Conservation (phyloP, 2,113 vertebrate species). For the Ochotona princeps region DNA sequence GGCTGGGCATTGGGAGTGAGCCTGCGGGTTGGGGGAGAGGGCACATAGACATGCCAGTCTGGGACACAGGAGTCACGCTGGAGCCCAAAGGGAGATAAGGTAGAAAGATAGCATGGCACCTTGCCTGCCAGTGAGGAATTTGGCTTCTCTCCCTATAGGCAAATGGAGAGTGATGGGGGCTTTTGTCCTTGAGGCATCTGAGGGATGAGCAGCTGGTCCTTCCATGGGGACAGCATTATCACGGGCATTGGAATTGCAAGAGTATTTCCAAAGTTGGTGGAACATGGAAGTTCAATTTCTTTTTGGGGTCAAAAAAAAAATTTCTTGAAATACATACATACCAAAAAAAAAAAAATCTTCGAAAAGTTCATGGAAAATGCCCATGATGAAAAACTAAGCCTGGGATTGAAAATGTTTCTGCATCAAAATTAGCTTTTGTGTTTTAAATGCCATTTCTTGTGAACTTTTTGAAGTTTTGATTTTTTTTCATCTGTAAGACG, state of each 20-base stretch:
- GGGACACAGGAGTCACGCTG: slow-evolving; percentile 69
- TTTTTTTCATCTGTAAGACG: not conserved
- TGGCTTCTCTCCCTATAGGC: slow-evolving; percentile 67
- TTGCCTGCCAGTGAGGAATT: slow-evolving; percentile 60
- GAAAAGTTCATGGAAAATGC: too few relatives aligned
- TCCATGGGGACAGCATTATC: not conserved
- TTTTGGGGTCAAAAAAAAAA: too few relatives aligned
- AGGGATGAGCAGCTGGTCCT: slow-evolving; percentile 21
- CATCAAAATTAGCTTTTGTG: too few relatives aligned
- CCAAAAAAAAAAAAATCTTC: too few relatives aligned
- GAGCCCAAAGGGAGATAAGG: slow-evolving; percentile 71
- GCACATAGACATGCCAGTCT: slow-evolving; percentile 65
- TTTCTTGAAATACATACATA: too few relatives aligned
- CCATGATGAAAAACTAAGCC: too few relatives aligned
- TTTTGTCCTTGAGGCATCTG: slow-evolving; percentile 60
- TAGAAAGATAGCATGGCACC: slow-evolving; percentile 61
- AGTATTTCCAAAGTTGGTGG: too few relatives aligned
- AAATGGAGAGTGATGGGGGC: slow-evolving; percentile 49
- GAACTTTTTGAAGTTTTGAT: too few relatives aligned
- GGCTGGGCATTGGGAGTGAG: slow-evolving; percentile 26
- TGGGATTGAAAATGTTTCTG: too few relatives aligned
- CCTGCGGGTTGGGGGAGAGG: slow-evolving; percentile 66
- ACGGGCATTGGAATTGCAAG: not conserved
- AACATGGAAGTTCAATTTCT: too few relatives aligned
- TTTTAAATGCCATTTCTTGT: too few relatives aligned